Evolutionary conservation across 2,888 invertebrate genomes (phyloP).

Genomic region (Apomyelois bistriatella): DNA sequence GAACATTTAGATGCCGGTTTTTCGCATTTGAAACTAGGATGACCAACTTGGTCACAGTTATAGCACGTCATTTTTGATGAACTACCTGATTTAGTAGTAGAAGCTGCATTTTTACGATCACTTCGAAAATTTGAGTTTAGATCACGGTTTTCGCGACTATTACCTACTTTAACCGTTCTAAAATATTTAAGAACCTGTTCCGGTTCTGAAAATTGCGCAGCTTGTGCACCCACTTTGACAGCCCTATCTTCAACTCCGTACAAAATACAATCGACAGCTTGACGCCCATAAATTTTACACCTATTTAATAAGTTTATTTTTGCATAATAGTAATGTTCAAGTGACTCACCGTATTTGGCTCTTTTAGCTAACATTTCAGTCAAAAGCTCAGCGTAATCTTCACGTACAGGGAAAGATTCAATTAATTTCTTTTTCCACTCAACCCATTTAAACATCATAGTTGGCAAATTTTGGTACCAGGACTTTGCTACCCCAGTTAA

Average conservation of each 20-base stretch:
- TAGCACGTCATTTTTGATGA: neutral
- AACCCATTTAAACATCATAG: too few species aligned
- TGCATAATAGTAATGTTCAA: conserved; percentile 20
- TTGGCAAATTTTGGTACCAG: neutral
- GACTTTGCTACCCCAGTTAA: too few species aligned
- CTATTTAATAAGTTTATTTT: conserved; percentile 18
- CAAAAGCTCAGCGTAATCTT: neutral
- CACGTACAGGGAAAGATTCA: neutral
- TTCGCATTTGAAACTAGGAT: conserved; percentile 8
- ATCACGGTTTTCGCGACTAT: conserved; percentile 3
- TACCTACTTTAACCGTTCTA: conserved; percentile 6
- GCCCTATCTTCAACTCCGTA: conserved; percentile 4
- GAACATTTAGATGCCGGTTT: conserved; percentile 4
- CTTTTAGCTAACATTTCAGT: neutral
- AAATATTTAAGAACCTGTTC: conserved; percentile 13
- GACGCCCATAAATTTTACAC: conserved; percentile 19
- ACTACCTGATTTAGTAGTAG: neutral
- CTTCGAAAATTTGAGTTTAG: neutral
- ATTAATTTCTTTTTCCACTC: neutral
- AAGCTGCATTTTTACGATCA: neutral
- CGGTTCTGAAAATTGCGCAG: conserved; percentile 16
- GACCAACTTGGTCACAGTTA: conserved; percentile 2
- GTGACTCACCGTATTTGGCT: neutral
- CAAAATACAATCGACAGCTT: neutral
- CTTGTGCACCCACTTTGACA: conserved; percentile 3